Percentiles rank a stretch among this genome's conserved stretches.
phyloP scores from a whole-genome alignment of 2,888 invertebrate genomes.

The Saturnia pavonia region DNA sequence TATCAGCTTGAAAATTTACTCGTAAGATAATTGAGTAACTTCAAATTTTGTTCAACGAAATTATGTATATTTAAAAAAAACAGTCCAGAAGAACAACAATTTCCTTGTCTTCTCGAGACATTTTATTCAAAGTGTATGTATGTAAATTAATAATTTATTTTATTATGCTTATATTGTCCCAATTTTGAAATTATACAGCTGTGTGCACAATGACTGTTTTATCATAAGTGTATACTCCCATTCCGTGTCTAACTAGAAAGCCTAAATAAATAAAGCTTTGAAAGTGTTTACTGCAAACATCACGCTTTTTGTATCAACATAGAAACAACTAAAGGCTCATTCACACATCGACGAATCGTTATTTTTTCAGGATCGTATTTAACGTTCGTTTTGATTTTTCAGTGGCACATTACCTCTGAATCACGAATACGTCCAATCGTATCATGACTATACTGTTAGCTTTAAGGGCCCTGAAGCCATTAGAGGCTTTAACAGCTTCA shows the following conservation, averaged over 20 bases:
- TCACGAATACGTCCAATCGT: too few species aligned
- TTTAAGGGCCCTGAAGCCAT: too few species aligned
- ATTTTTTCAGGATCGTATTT: too few species aligned
- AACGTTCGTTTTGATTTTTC: too few species aligned
- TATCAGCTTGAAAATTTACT: not conserved
- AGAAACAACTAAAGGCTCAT: not conserved
- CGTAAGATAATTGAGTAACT: too few species aligned
- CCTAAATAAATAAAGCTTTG: not conserved
- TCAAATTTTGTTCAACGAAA: not conserved
- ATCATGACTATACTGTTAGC: too few species aligned
- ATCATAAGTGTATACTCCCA: not conserved
- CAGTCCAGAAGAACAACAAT: not conserved
- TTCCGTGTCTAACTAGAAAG: not conserved
- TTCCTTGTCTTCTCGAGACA: not conserved
- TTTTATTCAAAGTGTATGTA: not conserved
- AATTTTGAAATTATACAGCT: not conserved
- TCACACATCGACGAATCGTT: too few species aligned
- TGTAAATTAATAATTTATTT: not conserved
- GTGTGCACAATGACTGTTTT: not conserved
- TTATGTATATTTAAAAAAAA: not conserved
- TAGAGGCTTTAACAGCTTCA: too few species aligned
- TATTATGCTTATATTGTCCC: not conserved
- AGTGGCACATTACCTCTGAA: too few species aligned
- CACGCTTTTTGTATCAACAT: not conserved
- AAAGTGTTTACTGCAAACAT: not conserved